Conservation (phyloP, 1,140 invertebrate species). For the Pachypeltis micranthus region DNA sequence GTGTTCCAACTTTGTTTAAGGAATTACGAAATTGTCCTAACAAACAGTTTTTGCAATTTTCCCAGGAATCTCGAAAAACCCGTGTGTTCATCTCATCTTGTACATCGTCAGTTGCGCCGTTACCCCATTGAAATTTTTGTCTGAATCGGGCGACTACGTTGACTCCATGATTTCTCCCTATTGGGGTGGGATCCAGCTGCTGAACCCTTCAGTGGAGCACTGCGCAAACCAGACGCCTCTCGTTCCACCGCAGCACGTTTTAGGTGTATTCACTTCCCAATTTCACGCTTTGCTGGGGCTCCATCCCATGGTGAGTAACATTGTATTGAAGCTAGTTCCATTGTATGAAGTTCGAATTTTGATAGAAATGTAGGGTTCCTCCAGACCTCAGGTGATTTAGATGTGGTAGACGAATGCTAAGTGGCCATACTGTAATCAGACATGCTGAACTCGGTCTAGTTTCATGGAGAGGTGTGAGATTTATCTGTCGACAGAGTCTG, state of each 20-base stretch:
- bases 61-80: constrained; percentile 29
- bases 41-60: no score
- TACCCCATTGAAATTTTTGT: constrained; percentile 61
- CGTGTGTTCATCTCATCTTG: constrained; percentile 71
- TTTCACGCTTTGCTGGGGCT: constrained; percentile 67
- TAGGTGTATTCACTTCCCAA: constrained; percentile 67
- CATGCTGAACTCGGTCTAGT: no score
- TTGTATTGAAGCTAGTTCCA: no score
- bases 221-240: constrained; percentile 36
- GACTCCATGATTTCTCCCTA: constrained; percentile 76
- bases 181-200: constrained; percentile 78
- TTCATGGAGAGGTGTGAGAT: no score
- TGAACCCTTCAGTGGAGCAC: constrained; percentile 46
- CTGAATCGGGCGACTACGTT: constrained; percentile 34
- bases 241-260: constrained; percentile 45
- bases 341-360: not conserved
- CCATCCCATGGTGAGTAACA: constrained; percentile 23
- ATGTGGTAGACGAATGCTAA: not conserved
- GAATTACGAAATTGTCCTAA: no score
- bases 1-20: no score
- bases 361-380: no score
- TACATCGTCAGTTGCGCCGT: constrained; percentile 63
- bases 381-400: not conserved
- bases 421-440: no score
- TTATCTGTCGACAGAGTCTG: no score